Evolutionary conservation across 2,797 vertebrate species (phyloP).

Genomic region (Tragelaphus oryx): DNA sequence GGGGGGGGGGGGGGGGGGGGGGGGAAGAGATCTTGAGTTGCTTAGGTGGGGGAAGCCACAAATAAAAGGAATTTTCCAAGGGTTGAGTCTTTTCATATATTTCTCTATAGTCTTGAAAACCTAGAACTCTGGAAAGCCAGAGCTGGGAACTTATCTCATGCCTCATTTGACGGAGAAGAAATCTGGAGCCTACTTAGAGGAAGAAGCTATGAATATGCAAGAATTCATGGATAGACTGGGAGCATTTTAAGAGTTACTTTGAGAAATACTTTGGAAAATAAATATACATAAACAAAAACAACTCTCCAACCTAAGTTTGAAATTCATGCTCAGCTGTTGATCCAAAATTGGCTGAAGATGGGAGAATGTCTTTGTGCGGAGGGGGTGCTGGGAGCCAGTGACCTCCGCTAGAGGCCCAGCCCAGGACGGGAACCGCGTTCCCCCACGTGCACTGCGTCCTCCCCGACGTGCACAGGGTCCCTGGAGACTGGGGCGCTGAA

Average conservation of each 20-base stretch:
- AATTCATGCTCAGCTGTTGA: slow-evolving; percentile 48
- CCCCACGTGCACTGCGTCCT: background rate
- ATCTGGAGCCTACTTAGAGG: background rate
- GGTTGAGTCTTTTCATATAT: background rate
- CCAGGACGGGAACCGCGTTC: background rate
- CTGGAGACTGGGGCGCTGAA: slow-evolving; percentile 41
- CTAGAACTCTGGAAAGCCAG: slow-evolving; percentile 21
- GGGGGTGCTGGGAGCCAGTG: background rate
- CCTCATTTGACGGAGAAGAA: slow-evolving; percentile 23
- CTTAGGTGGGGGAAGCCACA: background rate
- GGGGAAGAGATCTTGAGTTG: background rate
- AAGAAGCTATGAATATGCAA: slow-evolving; percentile 47
- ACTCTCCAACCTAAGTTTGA: background rate
- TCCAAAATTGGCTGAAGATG: background rate
- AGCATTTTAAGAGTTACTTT: slow-evolving; percentile 54
- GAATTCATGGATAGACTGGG: slow-evolving; percentile 18
- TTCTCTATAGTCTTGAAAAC: background rate
- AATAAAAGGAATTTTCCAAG: background rate
- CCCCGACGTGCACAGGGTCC: background rate
- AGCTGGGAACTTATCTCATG: background rate
- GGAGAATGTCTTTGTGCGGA: background rate
- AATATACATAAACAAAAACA: slow-evolving; percentile 36
- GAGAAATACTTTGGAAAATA: slow-evolving; percentile 63
- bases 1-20: accelerated
- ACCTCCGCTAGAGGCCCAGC: background rate